phyloP scores from a whole-genome alignment of 2,797 vertebrate genomes.

The Sebastes iracundus region DNA sequence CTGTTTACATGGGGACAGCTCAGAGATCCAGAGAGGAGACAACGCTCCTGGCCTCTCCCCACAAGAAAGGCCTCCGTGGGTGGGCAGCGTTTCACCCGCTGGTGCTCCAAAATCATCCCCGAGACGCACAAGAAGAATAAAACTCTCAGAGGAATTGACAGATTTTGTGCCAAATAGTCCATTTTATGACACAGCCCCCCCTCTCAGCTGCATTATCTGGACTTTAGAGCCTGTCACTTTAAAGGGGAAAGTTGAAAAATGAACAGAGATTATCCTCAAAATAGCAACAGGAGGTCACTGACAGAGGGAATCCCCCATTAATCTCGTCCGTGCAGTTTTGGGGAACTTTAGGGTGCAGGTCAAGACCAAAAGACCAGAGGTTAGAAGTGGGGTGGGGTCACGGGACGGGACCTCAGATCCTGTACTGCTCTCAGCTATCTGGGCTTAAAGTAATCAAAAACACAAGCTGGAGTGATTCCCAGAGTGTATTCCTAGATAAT shows the following conservation, averaged over 20 bases:
- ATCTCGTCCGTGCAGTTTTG: conserved; percentile 28
- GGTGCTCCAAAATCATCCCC: conserved; percentile 58
- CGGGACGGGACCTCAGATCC: conserved; percentile 12
- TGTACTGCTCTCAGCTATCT: conserved; percentile 16
- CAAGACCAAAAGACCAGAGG: conserved; percentile 32
- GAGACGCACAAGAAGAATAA: conserved; percentile 61
- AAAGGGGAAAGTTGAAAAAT: conserved; percentile 64
- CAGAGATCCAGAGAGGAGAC: conserved; percentile 77
- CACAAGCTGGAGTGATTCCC: conserved; percentile 36
- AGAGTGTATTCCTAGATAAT: conserved; percentile 8
- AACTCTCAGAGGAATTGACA: conserved; percentile 64
- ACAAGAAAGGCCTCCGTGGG: conserved; percentile 75
- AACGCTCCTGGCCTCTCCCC: conserved; percentile 66
- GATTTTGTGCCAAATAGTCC: conserved; percentile 77
- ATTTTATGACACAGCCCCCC: conserved; percentile 68
- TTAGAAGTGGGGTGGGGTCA: conserved; percentile 19
- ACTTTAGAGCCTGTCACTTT: conserved; percentile 61
- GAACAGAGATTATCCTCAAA: conserved; percentile 33
- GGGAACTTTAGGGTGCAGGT: conserved; percentile 26
- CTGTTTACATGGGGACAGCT: conserved; percentile 80
- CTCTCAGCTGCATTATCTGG: conserved; percentile 54
- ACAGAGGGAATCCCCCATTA: conserved; percentile 47
- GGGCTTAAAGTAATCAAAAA: conserved; percentile 50
- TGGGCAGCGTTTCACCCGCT: conserved; percentile 73
- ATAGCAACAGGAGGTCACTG: conserved; percentile 49